Conservation (phyloP, 2,797 vertebrate genomes). For the Liasis olivaceus region DNA sequence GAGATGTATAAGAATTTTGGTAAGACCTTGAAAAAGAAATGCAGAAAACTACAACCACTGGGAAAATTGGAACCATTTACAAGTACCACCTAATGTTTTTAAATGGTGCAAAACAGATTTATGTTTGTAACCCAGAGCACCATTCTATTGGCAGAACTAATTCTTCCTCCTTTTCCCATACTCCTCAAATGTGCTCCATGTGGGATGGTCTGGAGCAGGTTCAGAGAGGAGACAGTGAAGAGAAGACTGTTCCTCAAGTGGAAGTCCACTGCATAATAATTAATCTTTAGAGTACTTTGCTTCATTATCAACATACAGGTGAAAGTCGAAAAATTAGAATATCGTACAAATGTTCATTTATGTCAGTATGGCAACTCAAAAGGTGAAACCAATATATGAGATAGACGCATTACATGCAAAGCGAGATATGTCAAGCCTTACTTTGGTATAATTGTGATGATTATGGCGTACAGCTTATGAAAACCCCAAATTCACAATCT, state of each 20-base stretch:
- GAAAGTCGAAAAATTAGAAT: too few species aligned
- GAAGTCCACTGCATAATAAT: background rate
- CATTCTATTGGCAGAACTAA: background rate
- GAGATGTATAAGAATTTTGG: background rate
- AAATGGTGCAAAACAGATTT: background rate
- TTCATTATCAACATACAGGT: background rate
- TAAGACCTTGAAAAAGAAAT: background rate
- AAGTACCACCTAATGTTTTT: background rate
- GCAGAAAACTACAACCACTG: background rate
- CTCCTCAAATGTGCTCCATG: background rate
- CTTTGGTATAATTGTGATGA: too few species aligned
- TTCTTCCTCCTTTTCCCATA: background rate
- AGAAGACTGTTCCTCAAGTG: background rate
- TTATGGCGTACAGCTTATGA: too few species aligned
- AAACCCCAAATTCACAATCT: too few species aligned
- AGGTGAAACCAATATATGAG: too few species aligned
- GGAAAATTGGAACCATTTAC: background rate
- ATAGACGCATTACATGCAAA: too few species aligned
- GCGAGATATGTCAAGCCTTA: too few species aligned
- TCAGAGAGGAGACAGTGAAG: background rate
- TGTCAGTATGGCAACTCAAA: too few species aligned
- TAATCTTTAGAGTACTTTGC: background rate
- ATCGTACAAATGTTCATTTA: too few species aligned
- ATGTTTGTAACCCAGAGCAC: background rate
- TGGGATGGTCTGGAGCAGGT: background rate